These are phyloP conservation scores for Halesus radiatus DNA, from an alignment of 1,140 invertebrate genomes.

Conservation along the genomic window DNA sequence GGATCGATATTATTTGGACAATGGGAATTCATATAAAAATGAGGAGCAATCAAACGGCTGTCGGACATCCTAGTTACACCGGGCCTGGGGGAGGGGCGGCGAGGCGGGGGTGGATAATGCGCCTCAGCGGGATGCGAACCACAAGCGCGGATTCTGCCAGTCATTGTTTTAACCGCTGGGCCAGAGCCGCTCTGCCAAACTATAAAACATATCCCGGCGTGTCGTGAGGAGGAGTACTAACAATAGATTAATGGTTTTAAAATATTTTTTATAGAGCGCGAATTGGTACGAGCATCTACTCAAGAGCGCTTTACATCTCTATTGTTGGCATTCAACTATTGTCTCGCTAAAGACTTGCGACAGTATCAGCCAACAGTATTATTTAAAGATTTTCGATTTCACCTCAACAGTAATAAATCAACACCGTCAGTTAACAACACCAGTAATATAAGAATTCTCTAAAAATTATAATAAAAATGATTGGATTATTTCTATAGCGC, in stretches of 20 bases:
- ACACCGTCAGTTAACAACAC: too few relatives aligned
- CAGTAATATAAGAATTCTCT: too few relatives aligned
- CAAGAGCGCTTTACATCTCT: too few relatives aligned
- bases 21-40: conserved; percentile 6
- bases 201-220: conserved; percentile 4
- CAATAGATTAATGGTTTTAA: neutral
- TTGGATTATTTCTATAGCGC: too few relatives aligned
- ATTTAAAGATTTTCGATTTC: too few relatives aligned
- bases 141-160: conserved; percentile 52
- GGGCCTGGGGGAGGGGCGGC: neutral
- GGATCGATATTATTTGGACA: conserved; percentile 9
- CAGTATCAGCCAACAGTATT: too few relatives aligned
- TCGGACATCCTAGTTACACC: conserved; percentile 28
- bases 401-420: too few relatives aligned
- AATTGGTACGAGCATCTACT: too few relatives aligned
- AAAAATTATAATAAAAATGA: too few relatives aligned
- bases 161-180: conserved; percentile 56
- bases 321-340: too few relatives aligned
- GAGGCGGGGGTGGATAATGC: conserved; percentile 44
- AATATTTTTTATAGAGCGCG: too few relatives aligned
- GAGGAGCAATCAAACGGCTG: conserved; percentile 35
- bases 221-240: neutral
- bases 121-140: conserved; percentile 54
- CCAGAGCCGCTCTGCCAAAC: conserved; percentile 45
- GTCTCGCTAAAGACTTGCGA: too few relatives aligned